Evolutionary conservation across 2,113 vertebrate species (phyloP).

Genomic region (Pipra filicauda): DNA sequence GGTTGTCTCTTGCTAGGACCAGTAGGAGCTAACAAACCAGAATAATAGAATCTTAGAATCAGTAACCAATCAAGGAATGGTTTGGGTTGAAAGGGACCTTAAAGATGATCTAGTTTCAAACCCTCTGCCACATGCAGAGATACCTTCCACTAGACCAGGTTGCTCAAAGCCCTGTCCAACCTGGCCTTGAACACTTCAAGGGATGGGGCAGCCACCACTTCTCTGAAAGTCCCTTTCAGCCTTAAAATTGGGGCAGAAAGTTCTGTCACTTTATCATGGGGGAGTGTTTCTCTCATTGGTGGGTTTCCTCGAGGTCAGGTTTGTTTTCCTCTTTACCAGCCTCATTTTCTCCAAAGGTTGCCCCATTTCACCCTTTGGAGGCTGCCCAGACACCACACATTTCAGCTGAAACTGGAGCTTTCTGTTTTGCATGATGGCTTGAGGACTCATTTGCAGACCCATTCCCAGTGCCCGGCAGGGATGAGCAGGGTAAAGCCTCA

Average conservation of each 20-base stretch:
- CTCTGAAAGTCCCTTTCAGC: background rate
- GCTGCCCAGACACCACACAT: background rate
- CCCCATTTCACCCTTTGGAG: background rate
- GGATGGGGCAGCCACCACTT: background rate
- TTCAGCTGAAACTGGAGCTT: background rate
- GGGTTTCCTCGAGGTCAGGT: background rate
- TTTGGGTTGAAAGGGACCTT: background rate
- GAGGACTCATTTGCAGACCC: fast-evolving
- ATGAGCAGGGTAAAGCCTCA: background rate
- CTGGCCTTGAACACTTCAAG: background rate
- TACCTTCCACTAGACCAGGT: background rate
- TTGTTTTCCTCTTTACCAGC: background rate
- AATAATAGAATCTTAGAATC: background rate
- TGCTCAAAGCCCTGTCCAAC: background rate
- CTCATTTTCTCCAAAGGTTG: background rate
- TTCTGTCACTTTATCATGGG: background rate
- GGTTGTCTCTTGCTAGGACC: background rate
- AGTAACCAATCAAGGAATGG: background rate
- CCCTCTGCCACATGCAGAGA: background rate
- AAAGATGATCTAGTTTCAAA: background rate
- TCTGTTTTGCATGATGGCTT: fast-evolving
- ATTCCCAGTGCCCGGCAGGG: background rate
- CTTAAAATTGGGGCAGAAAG: background rate
- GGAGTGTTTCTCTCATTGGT: background rate
- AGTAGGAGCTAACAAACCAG: background rate